phyloP scores from a whole-genome alignment of 2,113 vertebrate species.

The Morone chrysops region DNA sequence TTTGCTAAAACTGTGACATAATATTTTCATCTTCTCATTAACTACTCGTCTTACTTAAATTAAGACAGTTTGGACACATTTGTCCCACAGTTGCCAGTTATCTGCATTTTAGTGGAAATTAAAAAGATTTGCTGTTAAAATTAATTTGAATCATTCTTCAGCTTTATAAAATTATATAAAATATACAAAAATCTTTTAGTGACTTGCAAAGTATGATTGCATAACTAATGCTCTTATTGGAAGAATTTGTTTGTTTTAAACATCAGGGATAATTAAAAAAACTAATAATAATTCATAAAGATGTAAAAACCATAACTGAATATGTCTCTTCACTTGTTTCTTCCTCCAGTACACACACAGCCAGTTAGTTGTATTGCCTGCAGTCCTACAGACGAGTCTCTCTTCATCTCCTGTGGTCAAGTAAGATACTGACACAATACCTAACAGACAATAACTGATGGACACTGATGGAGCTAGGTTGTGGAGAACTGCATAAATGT shows the following conservation, averaged over 20 bases:
- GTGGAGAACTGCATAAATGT: background rate
- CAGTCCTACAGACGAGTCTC: slow-evolving; percentile 90
- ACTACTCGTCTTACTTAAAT: too few species aligned
- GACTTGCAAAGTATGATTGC: too few species aligned
- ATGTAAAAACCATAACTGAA: background rate
- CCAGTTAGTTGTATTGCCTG: slow-evolving; percentile 89
- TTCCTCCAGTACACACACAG: slow-evolving; percentile 87
- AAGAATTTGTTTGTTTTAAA: background rate
- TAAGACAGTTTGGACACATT: too few species aligned
- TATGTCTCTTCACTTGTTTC: background rate
- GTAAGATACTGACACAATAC: slow-evolving; percentile 80
- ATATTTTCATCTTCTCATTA: too few species aligned
- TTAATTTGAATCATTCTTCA: too few species aligned
- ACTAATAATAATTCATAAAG: background rate
- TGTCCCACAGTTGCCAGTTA: too few species aligned
- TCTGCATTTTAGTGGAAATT: too few species aligned
- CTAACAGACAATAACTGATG: background rate
- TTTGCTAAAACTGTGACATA: too few species aligned
- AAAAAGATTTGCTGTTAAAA: too few species aligned
- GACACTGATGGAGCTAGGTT: background rate
- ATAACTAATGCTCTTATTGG: background rate
- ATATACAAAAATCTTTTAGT: too few species aligned
- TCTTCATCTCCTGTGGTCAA: slow-evolving; percentile 94
- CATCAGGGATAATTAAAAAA: background rate
- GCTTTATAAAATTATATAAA: too few species aligned